Evolutionary conservation across 2,113 vertebrate species (phyloP), one percentile per base, ranked within the genome.

Genomic region (Hippoglossus stenolepis): DNA sequence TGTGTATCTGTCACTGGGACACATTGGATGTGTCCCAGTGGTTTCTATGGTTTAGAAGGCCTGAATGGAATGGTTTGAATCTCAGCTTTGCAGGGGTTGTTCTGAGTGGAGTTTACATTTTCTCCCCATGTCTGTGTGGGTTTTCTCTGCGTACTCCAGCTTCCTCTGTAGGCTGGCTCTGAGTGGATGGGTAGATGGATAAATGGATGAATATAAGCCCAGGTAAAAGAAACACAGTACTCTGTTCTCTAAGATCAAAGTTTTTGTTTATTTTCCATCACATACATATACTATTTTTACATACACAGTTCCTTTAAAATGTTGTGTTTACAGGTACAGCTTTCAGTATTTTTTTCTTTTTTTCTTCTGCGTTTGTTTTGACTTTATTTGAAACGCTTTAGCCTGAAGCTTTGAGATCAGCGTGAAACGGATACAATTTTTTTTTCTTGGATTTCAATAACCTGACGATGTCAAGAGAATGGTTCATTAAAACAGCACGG

Each of bases 241-340:
- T 73, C 54, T 0, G 31, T 17, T n/a, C 58, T 87, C 90, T 92
- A 95, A 93, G 94, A 87, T 94, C 92, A 93, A 93, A 95, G 86
- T 73, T 91, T 93, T 93, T 82, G 91, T 96, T 96, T 95, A 94
- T 96, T 96, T 95, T 96, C 91, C 94, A 72, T 94, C 93, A 95
- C 93, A 94, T 93, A 95, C 93, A 94, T 89, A 90, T 87, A 94
- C 89, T 94, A 94, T 92, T 93, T 94, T 88, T 95, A 96, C 89
- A 93, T 92, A 94, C 84, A 95, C 92, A 94, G 89, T 92, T 95
- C 92, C 90, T 94, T 96, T 92, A 94, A 96, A 96, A 95, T 95
- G 89, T 93, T 62, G 91, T 81, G 83, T 90, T 92, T 93, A 94
- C 87, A 92, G 89, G 91, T 90, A 95, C 92, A 94, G 91, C 93